Percentiles rank a stretch among this genome's conserved stretches.
Conservation (phyloP, 2,888 invertebrate species). For the Protonemura montana region DNA sequence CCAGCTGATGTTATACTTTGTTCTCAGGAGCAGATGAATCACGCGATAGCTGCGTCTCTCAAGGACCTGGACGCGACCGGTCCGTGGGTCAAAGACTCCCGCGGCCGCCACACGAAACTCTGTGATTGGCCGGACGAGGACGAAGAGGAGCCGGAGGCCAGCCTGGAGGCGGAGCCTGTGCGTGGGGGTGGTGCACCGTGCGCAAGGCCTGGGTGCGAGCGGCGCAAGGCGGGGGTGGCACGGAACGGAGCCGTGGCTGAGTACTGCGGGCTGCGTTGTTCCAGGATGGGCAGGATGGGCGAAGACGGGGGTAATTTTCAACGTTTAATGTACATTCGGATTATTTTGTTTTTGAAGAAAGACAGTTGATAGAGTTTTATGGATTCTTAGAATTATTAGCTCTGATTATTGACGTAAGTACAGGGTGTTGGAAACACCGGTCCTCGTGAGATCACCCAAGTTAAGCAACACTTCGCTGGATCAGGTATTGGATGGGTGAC, state of each 20-base stretch:
- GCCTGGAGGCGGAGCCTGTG: not conserved
- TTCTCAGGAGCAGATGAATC: constrained; percentile 58
- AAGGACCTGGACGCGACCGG: constrained; percentile 61
- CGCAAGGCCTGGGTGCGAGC: constrained; percentile 60
- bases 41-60: constrained; percentile 61
- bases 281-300: constrained; percentile 50
- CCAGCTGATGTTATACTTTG: constrained; percentile 48
- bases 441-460: too few species aligned
- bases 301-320: constrained; percentile 41
- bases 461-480: too few species aligned
- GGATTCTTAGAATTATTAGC: too few species aligned
- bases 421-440: too few species aligned
- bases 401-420: too few species aligned
- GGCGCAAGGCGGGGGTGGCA: constrained; percentile 61
- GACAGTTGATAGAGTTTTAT: too few species aligned
- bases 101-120: constrained; percentile 63
- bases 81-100: constrained; percentile 64
- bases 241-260: constrained; percentile 62
- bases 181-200: constrained; percentile 7
- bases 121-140: constrained; percentile 71
- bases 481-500: too few species aligned
- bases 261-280: constrained; percentile 65
- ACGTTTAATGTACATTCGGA: too few species aligned
- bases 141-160: constrained; percentile 58
- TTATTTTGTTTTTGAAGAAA: too few species aligned